phyloP scores from a whole-genome alignment of 1,140 invertebrate genomes.

The Drosophila insularis region DNA sequence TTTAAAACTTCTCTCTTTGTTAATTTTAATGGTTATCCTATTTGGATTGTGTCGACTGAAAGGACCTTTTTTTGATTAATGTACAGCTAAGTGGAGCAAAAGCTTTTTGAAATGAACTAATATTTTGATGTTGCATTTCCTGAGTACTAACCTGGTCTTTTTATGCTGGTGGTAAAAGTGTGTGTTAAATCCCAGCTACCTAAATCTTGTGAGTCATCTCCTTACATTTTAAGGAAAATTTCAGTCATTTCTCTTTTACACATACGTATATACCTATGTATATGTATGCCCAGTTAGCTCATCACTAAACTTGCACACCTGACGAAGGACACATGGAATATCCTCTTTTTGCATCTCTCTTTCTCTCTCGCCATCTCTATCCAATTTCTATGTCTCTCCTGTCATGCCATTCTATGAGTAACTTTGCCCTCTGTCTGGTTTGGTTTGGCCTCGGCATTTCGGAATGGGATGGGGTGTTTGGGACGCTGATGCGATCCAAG shows the following conservation, averaged over 20 bases:
- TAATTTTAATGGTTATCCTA: no score
- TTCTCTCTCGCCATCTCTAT: not conserved
- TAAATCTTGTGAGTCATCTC: conserved; percentile 14
- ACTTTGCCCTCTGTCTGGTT: conserved; percentile 40
- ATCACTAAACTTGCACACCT: conserved; percentile 64
- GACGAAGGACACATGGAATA: conserved; percentile 45
- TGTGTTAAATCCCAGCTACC: not conserved
- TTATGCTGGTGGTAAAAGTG: not conserved
- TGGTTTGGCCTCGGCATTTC: conserved; percentile 38
- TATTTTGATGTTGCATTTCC: not conserved
- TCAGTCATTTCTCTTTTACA: conserved; percentile 17
- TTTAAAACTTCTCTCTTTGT: no score
- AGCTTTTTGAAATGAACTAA: not conserved
- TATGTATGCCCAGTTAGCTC: conserved; percentile 43
- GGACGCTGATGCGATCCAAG: conserved; percentile 62
- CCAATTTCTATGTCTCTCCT: conserved; percentile 3
- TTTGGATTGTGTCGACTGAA: not conserved
- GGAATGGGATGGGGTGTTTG: conserved; percentile 2
- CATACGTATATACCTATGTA: not conserved
- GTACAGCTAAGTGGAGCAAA: not conserved
- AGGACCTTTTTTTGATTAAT: not conserved
- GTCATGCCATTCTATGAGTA: conserved; percentile 27
- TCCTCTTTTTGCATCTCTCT: not conserved
- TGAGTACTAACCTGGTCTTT: not conserved
- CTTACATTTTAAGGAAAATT: conserved; percentile 7